Evolutionary conservation across 1,140 invertebrate species (phyloP), one percentile per base, ranked within the genome.

Genomic region (Ylistrum balloti): DNA sequence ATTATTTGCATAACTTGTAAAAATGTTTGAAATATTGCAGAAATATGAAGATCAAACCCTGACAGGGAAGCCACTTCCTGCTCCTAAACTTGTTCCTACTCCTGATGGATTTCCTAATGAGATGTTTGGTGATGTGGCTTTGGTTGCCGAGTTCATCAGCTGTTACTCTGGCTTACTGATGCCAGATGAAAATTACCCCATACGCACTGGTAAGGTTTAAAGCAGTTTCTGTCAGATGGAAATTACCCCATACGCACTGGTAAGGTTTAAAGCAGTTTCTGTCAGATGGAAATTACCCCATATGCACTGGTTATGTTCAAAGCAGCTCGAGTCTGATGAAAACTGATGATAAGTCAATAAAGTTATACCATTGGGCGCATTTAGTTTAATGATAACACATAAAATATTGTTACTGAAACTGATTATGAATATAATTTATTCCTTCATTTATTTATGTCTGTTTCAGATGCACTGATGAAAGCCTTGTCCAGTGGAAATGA

Each of bases 111-210:
- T 96, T 17, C 95, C 95, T 0, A 96, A 96, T 92, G 95, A 96
- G 90, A 41, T 94, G 56, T 96, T 96, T 94, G 96, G 95, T 38
- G 96, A 96, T 92, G 93, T 96, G 91, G 93, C 94, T 88, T 95
- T 96, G 95, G 93, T 96, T 10, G 95, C 95, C 35, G 95, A 96
- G 86, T 96, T 96, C 89, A 95, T 96, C 87, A 94, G 93, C 33
- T 95, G 94, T 89, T 96, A 94, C 91, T 89, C 92, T 86, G 95
- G 95, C 22, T 89, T 96, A 33, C 92, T 96, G 7, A 96, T 96
- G 95, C 95, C 96, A n/a, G 94, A 95, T 28, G 94, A 95, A 33
- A 93, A 95, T 20, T 94, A 95, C 87, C 92, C 94, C 20, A 94
- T 96, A 34, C 93, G 93, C 34, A 92, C 95, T 93, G 95, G 95